Percentiles rank a stretch among this genome's conserved stretches.
Evolutionary conservation across 2,113 vertebrate genomes (phyloP).

Genomic region (Hippocampus zosterae): DNA sequence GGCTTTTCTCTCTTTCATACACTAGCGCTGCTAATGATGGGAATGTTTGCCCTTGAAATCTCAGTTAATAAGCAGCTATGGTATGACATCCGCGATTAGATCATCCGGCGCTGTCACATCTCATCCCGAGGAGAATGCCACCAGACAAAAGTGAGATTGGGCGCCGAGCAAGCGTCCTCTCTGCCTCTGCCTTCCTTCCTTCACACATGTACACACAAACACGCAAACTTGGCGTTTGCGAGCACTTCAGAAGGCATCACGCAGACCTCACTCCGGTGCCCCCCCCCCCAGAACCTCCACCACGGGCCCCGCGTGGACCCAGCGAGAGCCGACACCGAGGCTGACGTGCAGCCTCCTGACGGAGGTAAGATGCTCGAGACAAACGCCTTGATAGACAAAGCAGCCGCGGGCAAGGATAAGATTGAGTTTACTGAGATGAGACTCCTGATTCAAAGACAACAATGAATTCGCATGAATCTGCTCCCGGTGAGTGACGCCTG

Average conservation of each 20-base stretch:
- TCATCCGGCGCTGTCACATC: slow-evolving; percentile 63
- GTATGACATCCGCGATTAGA: slow-evolving; percentile 62
- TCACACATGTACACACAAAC: slow-evolving; percentile 6
- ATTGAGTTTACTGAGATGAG: slow-evolving; percentile 61
- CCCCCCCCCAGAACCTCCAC: slow-evolving; percentile 55
- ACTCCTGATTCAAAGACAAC: slow-evolving; percentile 54
- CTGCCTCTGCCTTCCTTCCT: slow-evolving; percentile 24
- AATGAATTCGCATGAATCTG: slow-evolving; percentile 60
- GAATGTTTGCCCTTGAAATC: slow-evolving; percentile 69
- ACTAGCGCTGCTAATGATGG: slow-evolving; percentile 46
- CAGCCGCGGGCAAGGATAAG: slow-evolving; percentile 48
- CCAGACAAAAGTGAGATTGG: slow-evolving; percentile 55
- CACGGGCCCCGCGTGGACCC: slow-evolving; percentile 45
- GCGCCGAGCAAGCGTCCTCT: slow-evolving; percentile 26
- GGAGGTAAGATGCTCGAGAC: slow-evolving; percentile 53
- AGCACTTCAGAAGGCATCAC: slow-evolving; percentile 38
- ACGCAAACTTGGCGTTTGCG: slow-evolving; percentile 22
- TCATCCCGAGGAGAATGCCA: slow-evolving; percentile 56
- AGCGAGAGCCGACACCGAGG: slow-evolving; percentile 54
- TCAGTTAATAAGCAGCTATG: slow-evolving; percentile 66
- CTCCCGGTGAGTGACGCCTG: slow-evolving; percentile 42
- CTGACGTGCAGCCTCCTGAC: slow-evolving; percentile 33
- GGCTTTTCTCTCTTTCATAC: slow-evolving; percentile 28
- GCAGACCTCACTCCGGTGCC: slow-evolving; percentile 43
- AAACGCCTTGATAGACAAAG: slow-evolving; percentile 46